phyloP scores from a whole-genome alignment of 35 echinoderm and acorn worm genomes.

The Strongylocentrotus purpuratus region DNA sequence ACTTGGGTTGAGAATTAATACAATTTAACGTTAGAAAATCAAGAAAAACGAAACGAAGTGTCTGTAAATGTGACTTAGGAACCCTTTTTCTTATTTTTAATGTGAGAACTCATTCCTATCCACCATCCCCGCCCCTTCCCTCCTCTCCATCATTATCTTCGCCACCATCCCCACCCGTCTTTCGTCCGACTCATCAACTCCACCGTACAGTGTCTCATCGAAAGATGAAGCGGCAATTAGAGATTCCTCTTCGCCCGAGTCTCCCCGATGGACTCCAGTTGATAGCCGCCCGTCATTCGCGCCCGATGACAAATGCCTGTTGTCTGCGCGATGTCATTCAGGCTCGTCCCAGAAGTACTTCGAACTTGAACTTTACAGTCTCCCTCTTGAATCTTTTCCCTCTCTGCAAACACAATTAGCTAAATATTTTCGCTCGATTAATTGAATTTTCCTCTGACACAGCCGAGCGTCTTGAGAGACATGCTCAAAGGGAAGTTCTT shows the following conservation, averaged over 20 bases:
- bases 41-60: not conserved
- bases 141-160: not conserved
- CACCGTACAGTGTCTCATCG: not conserved
- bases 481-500: not conserved
- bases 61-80: not conserved
- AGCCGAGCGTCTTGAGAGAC: constrained; percentile 10
- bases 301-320: constrained; percentile 42
- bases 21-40: too few relatives aligned
- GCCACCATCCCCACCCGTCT: not conserved
- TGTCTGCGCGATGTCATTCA: constrained; percentile 22
- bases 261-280: constrained; percentile 37
- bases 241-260: constrained; percentile 35
- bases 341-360: constrained; percentile 45
- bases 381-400: constrained; percentile 14
- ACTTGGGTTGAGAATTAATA: too few relatives aligned
- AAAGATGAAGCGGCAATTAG: constrained; percentile 51
- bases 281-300: constrained; percentile 44
- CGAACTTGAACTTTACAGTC: constrained; percentile 41
- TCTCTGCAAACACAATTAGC: constrained; percentile 38
- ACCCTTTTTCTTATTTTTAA: not conserved
- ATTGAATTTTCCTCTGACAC: constrained; percentile 31
- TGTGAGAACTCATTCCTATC: not conserved
- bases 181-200: not conserved
- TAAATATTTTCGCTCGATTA: constrained; percentile 42
- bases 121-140: not conserved